Evolutionary conservation across 2,888 invertebrate species (phyloP).

Genomic region (Cosmopolites sordidus): DNA sequence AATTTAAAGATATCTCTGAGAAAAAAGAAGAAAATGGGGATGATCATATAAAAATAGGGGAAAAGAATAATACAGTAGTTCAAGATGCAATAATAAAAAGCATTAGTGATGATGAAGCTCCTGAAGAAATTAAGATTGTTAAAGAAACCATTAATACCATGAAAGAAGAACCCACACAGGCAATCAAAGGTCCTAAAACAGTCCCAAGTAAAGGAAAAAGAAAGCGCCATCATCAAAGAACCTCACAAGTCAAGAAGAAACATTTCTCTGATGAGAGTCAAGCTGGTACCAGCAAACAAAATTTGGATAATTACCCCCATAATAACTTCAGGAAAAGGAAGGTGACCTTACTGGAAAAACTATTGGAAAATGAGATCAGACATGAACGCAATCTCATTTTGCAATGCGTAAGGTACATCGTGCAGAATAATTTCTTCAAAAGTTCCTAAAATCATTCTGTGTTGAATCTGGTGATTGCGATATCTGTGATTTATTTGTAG

Average conservation of each 20-base stretch:
- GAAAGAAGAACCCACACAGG: neutral
- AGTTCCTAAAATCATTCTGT: neutral
- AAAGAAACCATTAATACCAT: slow-evolving; percentile 33
- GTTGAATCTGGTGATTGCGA: neutral
- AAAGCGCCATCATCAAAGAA: slow-evolving; percentile 7
- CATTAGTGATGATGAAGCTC: slow-evolving; percentile 49
- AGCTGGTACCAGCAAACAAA: slow-evolving; percentile 6
- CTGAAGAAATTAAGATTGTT: slow-evolving; percentile 50
- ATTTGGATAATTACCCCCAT: slow-evolving; percentile 30
- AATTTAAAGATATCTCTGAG: neutral
- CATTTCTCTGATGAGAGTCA: neutral
- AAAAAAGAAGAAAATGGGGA: neutral
- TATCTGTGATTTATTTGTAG: neutral
- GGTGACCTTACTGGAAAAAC: slow-evolving; percentile 63
- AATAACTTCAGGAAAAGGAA: slow-evolving; percentile 39
- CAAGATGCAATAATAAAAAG: no score
- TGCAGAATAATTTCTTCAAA: slow-evolving; percentile 69
- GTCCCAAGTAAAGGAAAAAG: slow-evolving; percentile 9
- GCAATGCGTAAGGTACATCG: slow-evolving; percentile 80
- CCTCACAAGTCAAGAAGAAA: slow-evolving; percentile 29
- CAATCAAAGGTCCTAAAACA: neutral
- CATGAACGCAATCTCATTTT: slow-evolving; percentile 83
- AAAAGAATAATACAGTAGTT: neutral
- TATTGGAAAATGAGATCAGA: slow-evolving; percentile 73
- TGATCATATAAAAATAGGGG: neutral